These are phyloP conservation scores for Poicephalus gulielmi DNA, from an alignment of 2,113 vertebrate species.

Conservation along the genomic window DNA sequence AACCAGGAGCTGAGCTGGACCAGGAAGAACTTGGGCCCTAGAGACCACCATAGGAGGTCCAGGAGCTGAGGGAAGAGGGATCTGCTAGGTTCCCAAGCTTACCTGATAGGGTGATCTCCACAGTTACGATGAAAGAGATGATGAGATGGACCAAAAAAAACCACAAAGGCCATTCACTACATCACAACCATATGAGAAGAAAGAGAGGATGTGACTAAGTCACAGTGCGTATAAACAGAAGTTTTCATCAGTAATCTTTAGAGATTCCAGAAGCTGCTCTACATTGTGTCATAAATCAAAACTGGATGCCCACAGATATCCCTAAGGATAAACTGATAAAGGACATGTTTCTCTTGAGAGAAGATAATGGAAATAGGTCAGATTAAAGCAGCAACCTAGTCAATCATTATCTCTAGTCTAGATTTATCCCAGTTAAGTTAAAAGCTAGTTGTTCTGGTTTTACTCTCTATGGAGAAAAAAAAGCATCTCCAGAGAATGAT, in stretches of 20 bases:
- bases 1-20: neutral
- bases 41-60: neutral
- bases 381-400: neutral
- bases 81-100: neutral
- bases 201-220: neutral
- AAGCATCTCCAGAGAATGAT: neutral
- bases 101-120: neutral
- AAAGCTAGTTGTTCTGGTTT: neutral
- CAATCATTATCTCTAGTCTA: neutral
- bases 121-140: neutral
- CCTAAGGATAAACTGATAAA: neutral
- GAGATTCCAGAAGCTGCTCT: neutral
- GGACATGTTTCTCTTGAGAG: neutral
- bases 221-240: neutral
- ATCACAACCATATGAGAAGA: neutral
- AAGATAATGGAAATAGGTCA: neutral
- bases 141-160: neutral
- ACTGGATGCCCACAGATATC: neutral
- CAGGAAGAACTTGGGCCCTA: neutral
- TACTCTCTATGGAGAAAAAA: neutral
- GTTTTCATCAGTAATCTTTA: neutral
- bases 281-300: neutral
- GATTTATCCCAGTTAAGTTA: neutral
- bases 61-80: neutral
- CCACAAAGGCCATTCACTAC: neutral